Evolutionary conservation across 1,140 invertebrate species (phyloP).

Genomic region (Conus betulinus): DNA sequence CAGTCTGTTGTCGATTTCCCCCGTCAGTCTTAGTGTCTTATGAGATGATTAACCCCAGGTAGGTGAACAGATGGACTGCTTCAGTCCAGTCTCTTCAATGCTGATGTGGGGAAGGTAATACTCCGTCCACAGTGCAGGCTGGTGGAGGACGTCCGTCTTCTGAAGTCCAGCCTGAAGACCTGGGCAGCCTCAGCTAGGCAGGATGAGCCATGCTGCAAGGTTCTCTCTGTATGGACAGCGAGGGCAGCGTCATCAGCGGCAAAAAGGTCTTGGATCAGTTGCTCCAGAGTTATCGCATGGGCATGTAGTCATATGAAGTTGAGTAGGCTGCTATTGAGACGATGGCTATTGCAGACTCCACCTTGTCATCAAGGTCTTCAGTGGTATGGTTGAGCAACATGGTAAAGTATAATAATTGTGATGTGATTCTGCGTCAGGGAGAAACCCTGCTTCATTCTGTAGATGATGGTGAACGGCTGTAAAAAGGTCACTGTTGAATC

Average conservation of each 20-base stretch:
- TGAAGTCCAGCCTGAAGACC: neutral
- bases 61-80: conserved; percentile 25
- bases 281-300: neutral
- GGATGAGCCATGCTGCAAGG: neutral
- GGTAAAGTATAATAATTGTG: too few species aligned
- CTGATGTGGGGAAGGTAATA: neutral
- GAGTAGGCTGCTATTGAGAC: neutral
- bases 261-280: neutral
- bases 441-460: too few species aligned
- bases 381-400: neutral
- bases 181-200: conserved; percentile 12
- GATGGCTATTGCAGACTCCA: neutral
- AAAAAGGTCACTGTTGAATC: too few species aligned
- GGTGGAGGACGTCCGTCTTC: conserved; percentile 17
- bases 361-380: neutral
- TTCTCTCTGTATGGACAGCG: neutral
- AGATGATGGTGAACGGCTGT: too few species aligned
- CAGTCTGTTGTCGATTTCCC: conserved; percentile 22
- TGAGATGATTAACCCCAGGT: conserved; percentile 26
- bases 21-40: conserved; percentile 15
- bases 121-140: neutral
- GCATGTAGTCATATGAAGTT: neutral
- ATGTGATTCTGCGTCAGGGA: too few species aligned
- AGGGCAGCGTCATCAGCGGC: too few species aligned
- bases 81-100: conserved; percentile 27